A percentile compares a stretch with the other conserved stretches of the same genome.
phyloP scores from a whole-genome alignment of 2,797 vertebrate genomes.

The Hylomyscus alleni region DNA sequence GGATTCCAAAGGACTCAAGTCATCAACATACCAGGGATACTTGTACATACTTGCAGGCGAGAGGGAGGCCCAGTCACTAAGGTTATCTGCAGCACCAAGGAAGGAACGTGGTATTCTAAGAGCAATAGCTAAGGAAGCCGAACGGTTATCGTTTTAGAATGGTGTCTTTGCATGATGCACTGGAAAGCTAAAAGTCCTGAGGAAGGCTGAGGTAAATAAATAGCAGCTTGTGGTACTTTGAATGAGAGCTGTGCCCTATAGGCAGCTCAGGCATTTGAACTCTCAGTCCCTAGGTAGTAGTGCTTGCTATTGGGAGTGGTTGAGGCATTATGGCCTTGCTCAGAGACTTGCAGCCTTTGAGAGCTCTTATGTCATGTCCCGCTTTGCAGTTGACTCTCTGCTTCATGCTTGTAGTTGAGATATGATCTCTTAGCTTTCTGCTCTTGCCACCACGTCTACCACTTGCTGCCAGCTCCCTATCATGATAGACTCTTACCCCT shows the following conservation, averaged over 20 bases:
- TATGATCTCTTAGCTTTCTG: not conserved
- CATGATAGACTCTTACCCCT: not conserved
- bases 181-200: constrained; percentile 24
- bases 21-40: not conserved
- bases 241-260: not conserved
- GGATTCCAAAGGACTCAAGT: not conserved
- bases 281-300: not conserved
- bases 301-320: not conserved
- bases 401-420: not conserved
- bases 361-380: not conserved
- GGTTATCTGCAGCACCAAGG: not conserved
- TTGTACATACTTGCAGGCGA: not conserved
- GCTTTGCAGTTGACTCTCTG: not conserved
- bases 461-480: not conserved
- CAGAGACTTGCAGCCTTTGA: not conserved
- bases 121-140: not conserved
- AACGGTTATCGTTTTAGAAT: constrained; percentile 33
- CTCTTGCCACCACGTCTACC: not conserved
- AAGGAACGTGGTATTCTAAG: constrained; percentile 15
- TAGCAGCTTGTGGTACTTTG: not conserved
- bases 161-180: not conserved
- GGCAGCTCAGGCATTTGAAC: not conserved
- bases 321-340: not conserved
- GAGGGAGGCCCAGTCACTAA: not conserved
- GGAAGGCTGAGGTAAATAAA: not conserved